These are phyloP conservation scores for Drosophila incognita DNA, from an alignment of 2,888 invertebrate species.

Conservation along the genomic window DNA sequence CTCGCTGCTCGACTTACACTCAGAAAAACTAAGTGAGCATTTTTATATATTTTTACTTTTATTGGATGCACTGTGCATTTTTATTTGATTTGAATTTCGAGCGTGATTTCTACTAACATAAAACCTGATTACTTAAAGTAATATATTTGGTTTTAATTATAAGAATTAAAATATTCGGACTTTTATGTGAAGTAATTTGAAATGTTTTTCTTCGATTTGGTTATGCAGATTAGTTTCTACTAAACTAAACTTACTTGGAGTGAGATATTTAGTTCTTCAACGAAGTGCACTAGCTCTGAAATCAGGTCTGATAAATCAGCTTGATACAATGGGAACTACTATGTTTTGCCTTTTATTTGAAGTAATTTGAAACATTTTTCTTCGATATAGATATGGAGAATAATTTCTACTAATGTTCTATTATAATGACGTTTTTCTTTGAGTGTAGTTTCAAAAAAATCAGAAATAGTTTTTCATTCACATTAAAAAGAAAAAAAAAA, in stretches of 20 bases:
- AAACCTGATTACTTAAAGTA: background rate
- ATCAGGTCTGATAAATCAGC: background rate
- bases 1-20: slow-evolving; percentile 2
- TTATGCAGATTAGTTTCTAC: background rate
- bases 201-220: background rate
- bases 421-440: background rate
- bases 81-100: background rate
- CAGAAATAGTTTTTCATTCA: slow-evolving; percentile 38
- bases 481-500: slow-evolving; percentile 38
- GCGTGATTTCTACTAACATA: background rate
- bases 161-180: background rate
- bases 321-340: background rate
- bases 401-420: background rate
- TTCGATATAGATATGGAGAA: background rate
- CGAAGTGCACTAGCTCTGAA: background rate
- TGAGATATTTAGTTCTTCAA: background rate
- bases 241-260: background rate
- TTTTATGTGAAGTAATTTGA: background rate
- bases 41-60: background rate
- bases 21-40: background rate
- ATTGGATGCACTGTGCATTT: background rate
- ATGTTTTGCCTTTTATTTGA: background rate
- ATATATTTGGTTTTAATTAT: background rate
- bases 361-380: background rate
- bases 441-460: slow-evolving; percentile 11